phyloP scores from a whole-genome alignment of 2,888 invertebrate genomes.

The Helicoverpa assulta region DNA sequence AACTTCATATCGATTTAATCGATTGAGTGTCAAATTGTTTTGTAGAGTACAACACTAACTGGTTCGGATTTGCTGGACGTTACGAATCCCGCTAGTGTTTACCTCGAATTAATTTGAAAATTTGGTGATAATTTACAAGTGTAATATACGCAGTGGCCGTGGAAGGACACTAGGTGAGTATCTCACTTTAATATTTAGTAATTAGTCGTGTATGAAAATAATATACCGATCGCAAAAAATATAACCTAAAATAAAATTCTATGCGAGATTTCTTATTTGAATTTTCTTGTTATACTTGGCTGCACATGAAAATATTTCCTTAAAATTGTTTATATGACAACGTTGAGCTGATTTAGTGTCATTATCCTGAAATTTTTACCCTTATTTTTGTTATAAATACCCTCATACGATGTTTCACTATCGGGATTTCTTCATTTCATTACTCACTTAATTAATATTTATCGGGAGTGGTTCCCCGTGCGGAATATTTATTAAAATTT shows the following conservation, averaged over 20 bases:
- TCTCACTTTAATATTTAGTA: slow-evolving; percentile 34
- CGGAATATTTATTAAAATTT: slow-evolving; percentile 14
- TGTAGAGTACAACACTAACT: slow-evolving; percentile 63
- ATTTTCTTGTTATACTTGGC: slow-evolving; percentile 22
- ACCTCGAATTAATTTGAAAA: slow-evolving; percentile 82
- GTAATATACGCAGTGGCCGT: slow-evolving; percentile 72
- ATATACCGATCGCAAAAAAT: slow-evolving; percentile 42
- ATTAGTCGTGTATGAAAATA: slow-evolving; percentile 19
- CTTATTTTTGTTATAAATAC: slow-evolving; percentile 56
- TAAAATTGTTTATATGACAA: neutral
- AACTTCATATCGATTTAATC: slow-evolving; percentile 26
- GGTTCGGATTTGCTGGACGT: slow-evolving; percentile 74
- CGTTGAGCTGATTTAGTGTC: neutral
- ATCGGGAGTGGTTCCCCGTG: slow-evolving; percentile 21
- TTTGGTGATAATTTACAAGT: slow-evolving; percentile 87
- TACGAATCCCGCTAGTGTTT: slow-evolving; percentile 80
- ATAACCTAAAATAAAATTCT: slow-evolving; percentile 67
- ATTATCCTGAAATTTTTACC: slow-evolving; percentile 9
- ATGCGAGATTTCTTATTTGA: slow-evolving; percentile 37
- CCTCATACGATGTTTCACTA: slow-evolving; percentile 26
- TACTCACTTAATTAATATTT: slow-evolving; percentile 24
- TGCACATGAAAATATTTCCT: slow-evolving; percentile 4
- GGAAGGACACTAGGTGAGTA: slow-evolving; percentile 74
- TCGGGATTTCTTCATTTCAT: slow-evolving; percentile 25
- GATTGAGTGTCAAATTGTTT: slow-evolving; percentile 52